Percentiles rank a stretch among this genome's conserved stretches.
phyloP scores from a whole-genome alignment of 53 echinoderm and acorn worm genomes.

The Echinarachnius parma region DNA sequence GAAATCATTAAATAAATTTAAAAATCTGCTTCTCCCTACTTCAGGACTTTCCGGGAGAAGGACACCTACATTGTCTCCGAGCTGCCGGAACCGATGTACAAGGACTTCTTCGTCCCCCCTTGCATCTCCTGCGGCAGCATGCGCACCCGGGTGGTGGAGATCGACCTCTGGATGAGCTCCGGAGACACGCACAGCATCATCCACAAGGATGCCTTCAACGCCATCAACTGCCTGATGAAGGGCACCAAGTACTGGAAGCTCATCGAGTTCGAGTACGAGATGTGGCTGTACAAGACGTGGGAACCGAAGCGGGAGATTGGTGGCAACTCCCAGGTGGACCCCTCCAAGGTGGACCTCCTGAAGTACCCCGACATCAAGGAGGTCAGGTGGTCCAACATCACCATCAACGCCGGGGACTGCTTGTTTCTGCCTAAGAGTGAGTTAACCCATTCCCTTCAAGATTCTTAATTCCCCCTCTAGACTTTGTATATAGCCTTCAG shows the following conservation, averaged over 20 bases:
- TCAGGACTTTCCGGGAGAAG: conserved; percentile 24
- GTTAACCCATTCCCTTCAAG: no score
- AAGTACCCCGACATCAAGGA: conserved; percentile 55
- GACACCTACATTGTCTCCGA: conserved; percentile 70
- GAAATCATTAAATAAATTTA: no score
- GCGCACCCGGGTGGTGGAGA: conserved; percentile 50
- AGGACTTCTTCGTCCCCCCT: conserved; percentile 37
- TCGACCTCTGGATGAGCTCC: conserved; percentile 75
- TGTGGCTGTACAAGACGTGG: conserved; percentile 54
- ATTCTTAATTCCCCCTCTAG: no score
- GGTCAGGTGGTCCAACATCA: conserved; percentile 56
- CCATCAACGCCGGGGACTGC: conserved; percentile 66
- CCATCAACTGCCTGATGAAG: conserved; percentile 64
- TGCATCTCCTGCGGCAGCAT: conserved; percentile 64
- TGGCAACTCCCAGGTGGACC: conserved; percentile 55
- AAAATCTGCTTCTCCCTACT: no score
- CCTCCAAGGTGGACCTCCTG: conserved; percentile 48
- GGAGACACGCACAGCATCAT: conserved; percentile 55
- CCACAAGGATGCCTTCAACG: conserved; percentile 69
- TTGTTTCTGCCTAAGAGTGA: conserved; percentile 61
- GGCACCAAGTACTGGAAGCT: conserved; percentile 73
- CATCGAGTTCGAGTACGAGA: conserved; percentile 56
- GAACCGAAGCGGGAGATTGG: conserved; percentile 54
- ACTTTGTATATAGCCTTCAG: no score
- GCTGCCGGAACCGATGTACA: conserved; percentile 73